Conservation (phyloP, 2,797 vertebrate species). For the Tapera naevia region DNA sequence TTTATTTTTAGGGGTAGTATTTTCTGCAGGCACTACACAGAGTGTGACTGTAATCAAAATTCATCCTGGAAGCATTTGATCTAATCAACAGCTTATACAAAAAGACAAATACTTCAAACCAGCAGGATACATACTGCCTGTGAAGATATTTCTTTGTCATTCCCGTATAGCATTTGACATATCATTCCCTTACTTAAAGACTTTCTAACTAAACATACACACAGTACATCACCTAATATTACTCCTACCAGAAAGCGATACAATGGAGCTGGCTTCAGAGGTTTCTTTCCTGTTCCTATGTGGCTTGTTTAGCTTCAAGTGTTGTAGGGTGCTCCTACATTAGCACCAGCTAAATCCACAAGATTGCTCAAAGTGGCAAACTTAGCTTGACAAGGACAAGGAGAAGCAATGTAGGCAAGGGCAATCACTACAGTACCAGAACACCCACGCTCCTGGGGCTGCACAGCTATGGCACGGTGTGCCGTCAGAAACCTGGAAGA, state of each 20-base stretch:
- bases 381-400: not conserved
- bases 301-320: not conserved
- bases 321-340: not conserved
- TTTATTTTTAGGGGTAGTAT: not conserved
- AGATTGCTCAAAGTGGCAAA: not conserved
- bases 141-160: not conserved
- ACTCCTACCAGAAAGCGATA: not conserved
- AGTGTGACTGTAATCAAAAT: not conserved
- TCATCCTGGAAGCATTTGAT: not conserved
- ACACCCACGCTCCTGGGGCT: fast-evolving
- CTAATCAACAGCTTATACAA: not conserved
- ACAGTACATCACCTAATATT: not conserved
- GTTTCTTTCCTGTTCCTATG: not conserved
- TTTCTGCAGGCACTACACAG: not conserved
- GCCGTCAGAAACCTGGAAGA: not conserved
- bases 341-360: not conserved
- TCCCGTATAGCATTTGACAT: not conserved
- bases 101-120: not conserved
- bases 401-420: not conserved
- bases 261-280: not conserved
- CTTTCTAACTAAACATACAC: not conserved
- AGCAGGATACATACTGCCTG: not conserved
- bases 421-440: not conserved
- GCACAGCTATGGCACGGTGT: fast-evolving
- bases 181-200: not conserved